Evolutionary conservation across 1,140 invertebrate genomes (phyloP).

Genomic region (Lepidurus packardi): DNA sequence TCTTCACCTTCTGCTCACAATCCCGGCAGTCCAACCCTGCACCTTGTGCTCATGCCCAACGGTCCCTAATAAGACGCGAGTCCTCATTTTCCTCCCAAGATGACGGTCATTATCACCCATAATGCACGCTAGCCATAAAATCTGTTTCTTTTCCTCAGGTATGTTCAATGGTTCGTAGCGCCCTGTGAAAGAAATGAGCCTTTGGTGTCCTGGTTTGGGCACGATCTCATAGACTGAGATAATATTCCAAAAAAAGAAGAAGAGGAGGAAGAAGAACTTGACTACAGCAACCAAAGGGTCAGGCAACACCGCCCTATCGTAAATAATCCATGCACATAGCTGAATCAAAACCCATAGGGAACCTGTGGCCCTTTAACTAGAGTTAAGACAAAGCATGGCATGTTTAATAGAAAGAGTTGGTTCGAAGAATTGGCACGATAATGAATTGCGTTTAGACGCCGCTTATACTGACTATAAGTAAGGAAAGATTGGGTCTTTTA

Average conservation of each 20-base stretch:
- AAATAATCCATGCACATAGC: constrained; percentile 13
- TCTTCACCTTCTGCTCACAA: background rate
- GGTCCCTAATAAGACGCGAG: constrained; percentile 12
- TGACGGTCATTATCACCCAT: constrained; percentile 21
- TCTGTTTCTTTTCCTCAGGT: background rate
- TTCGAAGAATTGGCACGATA: background rate
- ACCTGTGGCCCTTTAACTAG: constrained; percentile 18
- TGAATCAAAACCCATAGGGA: constrained; percentile 19
- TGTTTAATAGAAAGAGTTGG: background rate
- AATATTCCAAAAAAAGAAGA: constrained; percentile 6
- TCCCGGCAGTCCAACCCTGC: background rate
- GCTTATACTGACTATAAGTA: too few species aligned
- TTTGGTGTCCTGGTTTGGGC: background rate
- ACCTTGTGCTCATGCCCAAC: background rate
- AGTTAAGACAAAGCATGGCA: constrained; percentile 9
- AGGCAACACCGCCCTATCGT: constrained; percentile 17
- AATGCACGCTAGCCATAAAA: constrained; percentile 19
- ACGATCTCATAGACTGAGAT: background rate
- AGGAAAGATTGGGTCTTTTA: too few species aligned
- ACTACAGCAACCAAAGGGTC: constrained; percentile 2
- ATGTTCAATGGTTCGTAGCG: background rate
- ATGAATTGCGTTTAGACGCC: background rate
- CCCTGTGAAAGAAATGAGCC: background rate
- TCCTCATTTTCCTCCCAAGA: background rate
- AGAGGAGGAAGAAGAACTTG: background rate